Conservation (phyloP, 2,113 vertebrate species). For the Carollia perspicillata region DNA sequence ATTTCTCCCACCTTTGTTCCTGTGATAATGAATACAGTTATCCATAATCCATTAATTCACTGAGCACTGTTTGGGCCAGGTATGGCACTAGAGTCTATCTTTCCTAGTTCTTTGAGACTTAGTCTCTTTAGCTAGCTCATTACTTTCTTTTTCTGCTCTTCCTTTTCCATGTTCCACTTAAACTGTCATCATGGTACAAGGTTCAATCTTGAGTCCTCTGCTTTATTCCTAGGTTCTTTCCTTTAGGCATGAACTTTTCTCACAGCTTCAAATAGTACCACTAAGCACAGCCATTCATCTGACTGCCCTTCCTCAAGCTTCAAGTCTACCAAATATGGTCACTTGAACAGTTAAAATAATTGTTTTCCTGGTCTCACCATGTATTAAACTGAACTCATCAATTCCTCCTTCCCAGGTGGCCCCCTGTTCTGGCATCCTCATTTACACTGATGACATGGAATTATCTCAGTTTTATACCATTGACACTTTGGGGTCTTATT, state of each 20-base stretch:
- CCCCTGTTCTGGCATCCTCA: not conserved
- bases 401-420: not conserved
- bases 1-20: not conserved
- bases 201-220: not conserved
- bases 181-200: not conserved
- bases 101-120: not conserved
- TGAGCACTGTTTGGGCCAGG: not conserved
- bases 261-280: not conserved
- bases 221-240: not conserved
- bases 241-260: not conserved
- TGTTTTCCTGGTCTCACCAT: not conserved
- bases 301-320: not conserved
- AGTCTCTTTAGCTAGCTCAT: not conserved
- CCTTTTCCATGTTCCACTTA: not conserved
- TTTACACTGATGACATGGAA: not conserved
- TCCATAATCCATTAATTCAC: not conserved
- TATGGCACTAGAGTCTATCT: not conserved
- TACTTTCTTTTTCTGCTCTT: slow-evolving; percentile 6
- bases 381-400: not conserved
- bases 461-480: slow-evolving; percentile 31
- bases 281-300: not conserved
- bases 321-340: not conserved
- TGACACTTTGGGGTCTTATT: not conserved
- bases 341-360: not conserved
- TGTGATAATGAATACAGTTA: not conserved